These are phyloP conservation scores for Geodia barretti DNA, from an alignment of 37 sponge, comb jelly and placozoan species.

Conservation along the genomic window DNA sequence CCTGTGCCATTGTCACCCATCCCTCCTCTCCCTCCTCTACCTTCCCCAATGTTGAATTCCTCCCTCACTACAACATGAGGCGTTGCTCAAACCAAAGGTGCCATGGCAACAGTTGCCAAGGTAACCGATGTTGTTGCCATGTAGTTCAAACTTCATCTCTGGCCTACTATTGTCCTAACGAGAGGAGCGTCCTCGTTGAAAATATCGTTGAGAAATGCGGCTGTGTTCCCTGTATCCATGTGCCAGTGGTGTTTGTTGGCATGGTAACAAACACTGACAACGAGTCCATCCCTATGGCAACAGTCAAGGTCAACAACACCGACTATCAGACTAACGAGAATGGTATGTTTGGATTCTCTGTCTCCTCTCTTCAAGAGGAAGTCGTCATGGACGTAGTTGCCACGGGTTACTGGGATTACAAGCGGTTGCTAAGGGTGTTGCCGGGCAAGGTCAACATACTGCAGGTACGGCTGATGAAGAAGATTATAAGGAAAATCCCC, in stretches of 20 bases:
- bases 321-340: neutral
- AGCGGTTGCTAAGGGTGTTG: neutral
- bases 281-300: neutral
- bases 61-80: neutral
- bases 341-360: slow-evolving; percentile 3
- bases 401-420: neutral
- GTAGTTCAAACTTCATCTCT: neutral
- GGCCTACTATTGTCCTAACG: slow-evolving; percentile 2
- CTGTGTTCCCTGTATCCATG: slow-evolving; percentile 1
- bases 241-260: slow-evolving; percentile 1
- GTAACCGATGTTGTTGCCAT: slow-evolving; percentile 13
- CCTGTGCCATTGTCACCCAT: neutral
- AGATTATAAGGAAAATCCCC: neutral
- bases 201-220: neutral
- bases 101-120: neutral
- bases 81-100: slow-evolving; percentile 2
- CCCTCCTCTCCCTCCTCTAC: slow-evolving; percentile 4
- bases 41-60: neutral
- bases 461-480: neutral
- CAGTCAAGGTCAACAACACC: neutral
- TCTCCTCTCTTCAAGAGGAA: slow-evolving; percentile 4
- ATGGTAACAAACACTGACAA: neutral
- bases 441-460: slow-evolving; percentile 1
- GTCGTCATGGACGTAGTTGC: neutral
- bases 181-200: neutral